Percentiles rank a stretch among this genome's conserved stretches.
These are phyloP conservation scores for Drosophila littoralis DNA, from an alignment of 1,140 invertebrate genomes.

Conservation along the genomic window DNA sequence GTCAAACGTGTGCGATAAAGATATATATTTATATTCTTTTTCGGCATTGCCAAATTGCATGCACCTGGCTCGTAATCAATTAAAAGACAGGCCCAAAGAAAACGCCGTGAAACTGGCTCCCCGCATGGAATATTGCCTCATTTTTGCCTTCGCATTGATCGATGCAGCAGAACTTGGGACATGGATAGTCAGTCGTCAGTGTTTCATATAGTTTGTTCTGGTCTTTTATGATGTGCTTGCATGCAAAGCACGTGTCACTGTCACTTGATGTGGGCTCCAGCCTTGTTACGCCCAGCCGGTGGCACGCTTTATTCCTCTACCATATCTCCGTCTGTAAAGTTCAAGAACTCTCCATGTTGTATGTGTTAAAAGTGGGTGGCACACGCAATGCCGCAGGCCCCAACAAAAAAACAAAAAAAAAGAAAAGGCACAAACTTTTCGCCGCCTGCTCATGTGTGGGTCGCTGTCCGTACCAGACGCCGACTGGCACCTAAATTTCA, in stretches of 20 bases:
- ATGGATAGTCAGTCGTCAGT: constrained; percentile 20
- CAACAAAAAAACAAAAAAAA: constrained; percentile 20
- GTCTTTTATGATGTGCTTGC: constrained; percentile 82
- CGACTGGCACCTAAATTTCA: constrained; percentile 57
- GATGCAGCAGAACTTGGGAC: constrained; percentile 25
- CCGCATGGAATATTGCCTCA: not conserved
- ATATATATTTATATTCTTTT: constrained; percentile 25
- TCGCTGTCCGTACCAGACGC: constrained; percentile 46
- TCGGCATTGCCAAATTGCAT: constrained; percentile 76
- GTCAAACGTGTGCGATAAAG: constrained; percentile 61
- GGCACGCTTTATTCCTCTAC: not conserved
- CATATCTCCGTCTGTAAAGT: constrained; percentile 42
- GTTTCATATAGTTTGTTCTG: constrained; percentile 62
- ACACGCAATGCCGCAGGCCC: constrained; percentile 60
- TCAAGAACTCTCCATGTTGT: constrained; percentile 63
- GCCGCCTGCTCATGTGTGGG: constrained; percentile 29
- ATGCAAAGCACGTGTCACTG: constrained; percentile 82
- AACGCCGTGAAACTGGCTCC: constrained; percentile 44
- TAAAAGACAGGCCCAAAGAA: constrained; percentile 57
- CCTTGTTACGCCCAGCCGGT: constrained; percentile 35
- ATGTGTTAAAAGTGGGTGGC: constrained; percentile 79
- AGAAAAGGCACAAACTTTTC: constrained; percentile 8
- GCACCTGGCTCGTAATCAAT: constrained; percentile 74
- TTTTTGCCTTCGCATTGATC: constrained; percentile 49
- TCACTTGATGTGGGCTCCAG: constrained; percentile 55